These are phyloP conservation scores for Antheraea yamamai DNA, from an alignment of 2,888 invertebrate genomes.

Conservation along the genomic window DNA sequence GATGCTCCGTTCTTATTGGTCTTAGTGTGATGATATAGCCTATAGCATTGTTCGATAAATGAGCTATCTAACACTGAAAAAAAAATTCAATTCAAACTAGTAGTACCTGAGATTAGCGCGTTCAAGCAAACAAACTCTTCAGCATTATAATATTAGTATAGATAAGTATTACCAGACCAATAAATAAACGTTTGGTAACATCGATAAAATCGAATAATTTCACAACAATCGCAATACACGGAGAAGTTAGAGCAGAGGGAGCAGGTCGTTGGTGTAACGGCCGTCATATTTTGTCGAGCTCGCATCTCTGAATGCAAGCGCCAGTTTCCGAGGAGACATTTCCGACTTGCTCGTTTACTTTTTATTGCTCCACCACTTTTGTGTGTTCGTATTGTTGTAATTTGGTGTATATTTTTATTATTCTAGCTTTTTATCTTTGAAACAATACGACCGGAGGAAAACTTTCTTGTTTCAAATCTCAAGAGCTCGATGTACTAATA, in stretches of 20 bases:
- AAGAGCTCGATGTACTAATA: not conserved
- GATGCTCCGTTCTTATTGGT: too few species aligned
- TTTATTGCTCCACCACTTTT: constrained; percentile 8
- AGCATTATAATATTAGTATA: too few species aligned
- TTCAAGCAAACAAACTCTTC: too few species aligned
- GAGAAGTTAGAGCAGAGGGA: not conserved
- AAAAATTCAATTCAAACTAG: too few species aligned
- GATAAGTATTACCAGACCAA: not conserved
- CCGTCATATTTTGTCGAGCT: constrained; percentile 5
- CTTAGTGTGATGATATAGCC: too few species aligned
- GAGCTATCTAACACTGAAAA: too few species aligned
- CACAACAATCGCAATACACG: not conserved
- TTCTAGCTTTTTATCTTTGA: constrained; percentile 14
- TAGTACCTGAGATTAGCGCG: too few species aligned
- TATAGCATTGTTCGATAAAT: too few species aligned
- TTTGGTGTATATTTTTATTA: constrained; percentile 12
- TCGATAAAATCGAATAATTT: constrained; percentile 8
- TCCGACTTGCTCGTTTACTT: constrained; percentile 13
- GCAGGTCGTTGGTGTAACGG: not conserved
- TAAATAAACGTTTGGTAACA: not conserved
- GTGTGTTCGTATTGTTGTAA: constrained; percentile 13
- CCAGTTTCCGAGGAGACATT: constrained; percentile 11
- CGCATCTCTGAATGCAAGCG: constrained; percentile 1
- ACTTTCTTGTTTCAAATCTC: not conserved
- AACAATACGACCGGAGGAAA: constrained; percentile 7